phyloP scores from a whole-genome alignment of 2,888 invertebrate species.

The Ochropacha duplaris region DNA sequence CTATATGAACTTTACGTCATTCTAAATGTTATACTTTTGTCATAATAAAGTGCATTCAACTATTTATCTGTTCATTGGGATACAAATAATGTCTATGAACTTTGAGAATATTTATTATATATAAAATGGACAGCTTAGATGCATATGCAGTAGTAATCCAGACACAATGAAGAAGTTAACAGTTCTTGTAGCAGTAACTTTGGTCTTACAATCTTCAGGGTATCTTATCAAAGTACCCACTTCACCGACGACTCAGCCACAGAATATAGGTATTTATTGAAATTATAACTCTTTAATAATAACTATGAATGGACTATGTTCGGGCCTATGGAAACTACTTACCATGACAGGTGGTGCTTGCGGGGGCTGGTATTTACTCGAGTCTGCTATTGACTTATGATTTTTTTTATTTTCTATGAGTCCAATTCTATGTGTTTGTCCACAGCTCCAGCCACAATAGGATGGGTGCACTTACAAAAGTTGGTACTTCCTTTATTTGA shows the following conservation, averaged over 20 bases:
- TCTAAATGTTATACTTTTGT: conserved; percentile 11
- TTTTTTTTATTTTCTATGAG: neutral
- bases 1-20: conserved; percentile 40
- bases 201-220: conserved; percentile 40
- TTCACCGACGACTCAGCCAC: conserved; percentile 22
- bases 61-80: conserved; percentile 42
- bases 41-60: conserved; percentile 53
- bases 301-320: no score
- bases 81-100: conserved; percentile 46
- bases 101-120: conserved; percentile 30
- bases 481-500: conserved; percentile 65
- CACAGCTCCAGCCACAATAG: conserved; percentile 52
- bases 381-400: no score
- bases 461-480: conserved; percentile 66
- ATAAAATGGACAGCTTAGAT: conserved; percentile 38
- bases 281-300: conserved; percentile 27
- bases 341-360: no score
- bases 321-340: no score
- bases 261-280: conserved; percentile 10
- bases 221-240: conserved; percentile 66
- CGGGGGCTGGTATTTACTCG: no score
- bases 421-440: conserved; percentile 2
- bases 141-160: conserved; percentile 29
- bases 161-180: conserved; percentile 60
- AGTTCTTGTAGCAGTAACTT: conserved; percentile 36